Base-by-base conservation (phyloP, 2,888 invertebrate species). In the Cabera pusaria region DNA sequence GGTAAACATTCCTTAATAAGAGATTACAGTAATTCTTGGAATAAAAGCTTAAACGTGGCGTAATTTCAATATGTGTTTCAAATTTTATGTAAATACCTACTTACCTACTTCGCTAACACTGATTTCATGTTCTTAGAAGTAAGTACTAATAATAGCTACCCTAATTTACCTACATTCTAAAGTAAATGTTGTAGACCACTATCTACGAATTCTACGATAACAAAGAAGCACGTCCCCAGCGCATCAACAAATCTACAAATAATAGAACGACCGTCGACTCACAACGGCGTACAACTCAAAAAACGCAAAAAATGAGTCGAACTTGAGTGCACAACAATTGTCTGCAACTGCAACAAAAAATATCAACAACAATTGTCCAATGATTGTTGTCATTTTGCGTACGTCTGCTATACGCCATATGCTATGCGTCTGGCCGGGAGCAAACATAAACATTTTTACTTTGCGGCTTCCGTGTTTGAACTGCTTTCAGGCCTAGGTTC, bases 321-420 rank as follows among this genome's bases (percentile, higher is more conserved):
- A 63, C 61, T 52, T 64, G 61, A 57, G 67, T 63, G 73, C 74
- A 81, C 81, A 81, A 82, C 76, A 35, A 41, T 35, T 35, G 41
- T 35, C 11, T 19, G 28, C 24, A 31, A 26, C 34, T n/a, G n/a
- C n/a, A 31, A 31, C 35, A 42, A 42, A 35, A 39, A 42, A 42
- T 18, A 31, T 26, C 29, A 33, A 19, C 34, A 84, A 83, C 84
- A 84, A 83, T 80, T 76, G 84, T 80, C 64, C 58, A 56, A 52
- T 64, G 52, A 74, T 76, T 72, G 73, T 85, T 63, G 78, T 86
- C 71, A 83, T 85, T 86, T 84, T 86, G 83, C 83, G 81, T 84
- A 69, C 58, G 55, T 59, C 49, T 51, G 70, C 62, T 64, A 64
- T 72, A 57, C 55, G 52, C 80, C 86, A 80, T 74, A 74, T 87